Base-by-base conservation (phyloP, 2,797 vertebrate genomes). In the Chiloscyllium punctatum region DNA sequence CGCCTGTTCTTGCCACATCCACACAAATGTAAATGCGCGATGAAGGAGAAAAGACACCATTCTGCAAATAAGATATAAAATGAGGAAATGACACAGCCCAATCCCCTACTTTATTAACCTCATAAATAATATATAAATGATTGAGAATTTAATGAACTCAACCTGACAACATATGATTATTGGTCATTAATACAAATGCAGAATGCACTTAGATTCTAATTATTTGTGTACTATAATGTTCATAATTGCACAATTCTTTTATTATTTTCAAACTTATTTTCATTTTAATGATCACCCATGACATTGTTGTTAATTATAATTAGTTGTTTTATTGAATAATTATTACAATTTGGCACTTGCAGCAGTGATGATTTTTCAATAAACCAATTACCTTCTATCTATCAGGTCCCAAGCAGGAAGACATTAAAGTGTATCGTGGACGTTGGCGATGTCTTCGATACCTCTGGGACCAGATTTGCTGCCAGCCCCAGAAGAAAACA, bases 401-500 rank as follows among this genome's bases (percentile, higher is more conserved):
- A 13, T 77, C 30, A 77, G 74, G 3, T 15, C 33, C 74, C 15
- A 2, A 37, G 13, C 11, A 18, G 15, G 33, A 79, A 79, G 74
- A 37, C 13, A n/a, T 62, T 90, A 62, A 90, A 90, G 88, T 66
- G 33, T 91, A 91, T 91, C 57, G 27, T 66, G 88, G 88, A 91
- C 33, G 53, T 33, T 91, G 53, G 53, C 15, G 88, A 30, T 91
- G 88, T 91, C 57, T 91, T n/a, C 88, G 91, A 21, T 91, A 84
- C 37, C 82, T 95, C 42, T n/a, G 71, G 8, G 94, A 95, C 94
- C 62, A 33, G 71, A 42, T 95, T 51, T 95, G 94, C 94, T 95
- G 94, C 94, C 33, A 57, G 27, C 37, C 37, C 37, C 37, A 23
- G 82, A 48, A 1, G 82, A 48, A 84, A 48, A 25, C 37, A 23